Percentiles rank a stretch among this genome's conserved stretches.
phyloP scores from a whole-genome alignment of 2,797 vertebrate genomes.

The Scleropages formosus region DNA sequence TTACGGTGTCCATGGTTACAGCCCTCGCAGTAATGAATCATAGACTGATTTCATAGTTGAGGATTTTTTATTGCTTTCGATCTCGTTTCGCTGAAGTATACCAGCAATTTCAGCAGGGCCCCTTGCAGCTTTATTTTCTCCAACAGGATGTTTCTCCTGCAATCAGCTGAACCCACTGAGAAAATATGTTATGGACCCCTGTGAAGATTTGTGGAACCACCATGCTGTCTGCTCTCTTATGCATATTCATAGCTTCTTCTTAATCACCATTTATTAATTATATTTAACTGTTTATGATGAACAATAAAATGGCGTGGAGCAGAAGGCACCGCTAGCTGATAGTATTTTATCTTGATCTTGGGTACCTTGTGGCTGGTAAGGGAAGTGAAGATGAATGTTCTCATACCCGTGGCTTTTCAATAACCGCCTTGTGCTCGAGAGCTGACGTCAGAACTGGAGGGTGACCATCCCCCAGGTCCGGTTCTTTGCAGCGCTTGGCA shows the following conservation, averaged over 20 bases:
- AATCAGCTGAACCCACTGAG: background rate
- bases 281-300: background rate
- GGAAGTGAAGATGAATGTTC: background rate
- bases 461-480: background rate
- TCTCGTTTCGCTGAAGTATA: background rate
- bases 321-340: background rate
- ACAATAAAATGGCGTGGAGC: background rate
- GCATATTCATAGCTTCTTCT: background rate
- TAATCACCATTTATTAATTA: background rate
- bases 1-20: background rate
- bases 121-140: background rate
- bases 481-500: constrained; percentile 23
- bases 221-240: background rate
- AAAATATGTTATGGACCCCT: background rate
- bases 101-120: background rate
- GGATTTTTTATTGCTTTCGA: background rate
- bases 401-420: background rate
- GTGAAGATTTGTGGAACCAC: background rate
- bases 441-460: background rate
- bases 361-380: background rate
- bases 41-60: background rate
- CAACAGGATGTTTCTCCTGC: background rate
- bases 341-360: background rate
- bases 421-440: background rate
- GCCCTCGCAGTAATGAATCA: background rate